phyloP scores from a whole-genome alignment of 2,797 vertebrate species.

The Euphonia xanthogaster region DNA sequence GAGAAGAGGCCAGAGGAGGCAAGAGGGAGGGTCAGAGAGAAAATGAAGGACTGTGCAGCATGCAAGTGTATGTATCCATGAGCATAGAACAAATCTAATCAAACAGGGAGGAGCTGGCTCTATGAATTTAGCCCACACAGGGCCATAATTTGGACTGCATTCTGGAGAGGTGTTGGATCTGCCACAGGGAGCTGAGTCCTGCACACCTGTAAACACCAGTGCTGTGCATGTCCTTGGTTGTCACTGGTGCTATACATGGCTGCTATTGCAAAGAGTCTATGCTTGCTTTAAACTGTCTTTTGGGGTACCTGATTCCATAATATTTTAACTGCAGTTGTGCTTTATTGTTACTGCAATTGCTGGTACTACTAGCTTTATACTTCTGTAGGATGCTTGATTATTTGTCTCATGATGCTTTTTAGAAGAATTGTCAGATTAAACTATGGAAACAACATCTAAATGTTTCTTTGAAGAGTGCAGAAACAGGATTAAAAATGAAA shows the following conservation, averaged over 20 bases:
- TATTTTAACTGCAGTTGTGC: background rate
- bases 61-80: fast-evolving
- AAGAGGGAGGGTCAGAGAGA: background rate
- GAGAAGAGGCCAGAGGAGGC: background rate
- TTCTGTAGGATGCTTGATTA: background rate
- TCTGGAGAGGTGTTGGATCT: no score
- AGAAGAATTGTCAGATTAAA: background rate
- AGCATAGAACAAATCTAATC: background rate
- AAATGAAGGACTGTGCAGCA: background rate
- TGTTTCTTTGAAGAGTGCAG: background rate
- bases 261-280: background rate
- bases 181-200: background rate
- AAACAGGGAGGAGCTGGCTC: background rate
- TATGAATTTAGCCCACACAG: background rate
- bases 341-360: background rate
- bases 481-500: background rate
- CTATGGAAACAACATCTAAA: background rate
- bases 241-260: background rate
- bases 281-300: background rate
- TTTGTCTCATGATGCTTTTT: background rate
- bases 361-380: background rate
- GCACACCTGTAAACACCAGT: background rate
- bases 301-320: background rate
- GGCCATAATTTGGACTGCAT: background rate
- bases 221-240: background rate